Conservation (phyloP, 2,888 invertebrate genomes). For the Netelia virgata region DNA sequence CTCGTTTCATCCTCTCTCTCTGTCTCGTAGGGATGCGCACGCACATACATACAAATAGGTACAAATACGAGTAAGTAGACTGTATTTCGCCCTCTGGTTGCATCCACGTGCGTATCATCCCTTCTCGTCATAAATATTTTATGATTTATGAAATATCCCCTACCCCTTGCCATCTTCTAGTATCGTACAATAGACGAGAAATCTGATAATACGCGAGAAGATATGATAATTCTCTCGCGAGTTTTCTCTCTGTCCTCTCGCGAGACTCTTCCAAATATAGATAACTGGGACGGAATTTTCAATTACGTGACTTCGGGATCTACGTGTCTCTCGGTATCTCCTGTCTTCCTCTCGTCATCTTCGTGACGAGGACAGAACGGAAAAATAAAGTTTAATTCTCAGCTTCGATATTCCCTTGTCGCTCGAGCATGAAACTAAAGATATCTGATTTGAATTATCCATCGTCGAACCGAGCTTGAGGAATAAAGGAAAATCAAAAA, state of each 20-base stretch:
- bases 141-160: not conserved
- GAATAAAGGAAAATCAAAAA: too few relatives aligned
- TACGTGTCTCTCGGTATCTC: not conserved
- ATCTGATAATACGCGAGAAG: slow-evolving; percentile 42
- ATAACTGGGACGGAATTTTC: slow-evolving; percentile 50
- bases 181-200: slow-evolving; percentile 18
- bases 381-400: slow-evolving; percentile 31
- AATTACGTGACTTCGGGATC: slow-evolving; percentile 44
- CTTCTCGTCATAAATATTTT: too few relatives aligned
- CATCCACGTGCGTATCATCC: not conserved
- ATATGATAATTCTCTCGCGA: slow-evolving; percentile 10
- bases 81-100: too few relatives aligned
- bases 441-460: not conserved
- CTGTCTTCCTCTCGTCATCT: slow-evolving; percentile 9
- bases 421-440: not conserved
- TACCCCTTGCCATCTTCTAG: slow-evolving; percentile 1
- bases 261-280: slow-evolving; percentile 1
- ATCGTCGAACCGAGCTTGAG: not conserved
- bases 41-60: too few relatives aligned
- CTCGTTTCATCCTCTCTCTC: not conserved
- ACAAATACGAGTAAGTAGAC: too few relatives aligned
- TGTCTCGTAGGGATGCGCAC: too few relatives aligned
- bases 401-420: slow-evolving; percentile 1
- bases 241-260: not conserved
- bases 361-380: not conserved